Evolutionary conservation across 2,888 invertebrate species (phyloP), one percentile per base, ranked within the genome.

Genomic region (Papilio protenor): DNA sequence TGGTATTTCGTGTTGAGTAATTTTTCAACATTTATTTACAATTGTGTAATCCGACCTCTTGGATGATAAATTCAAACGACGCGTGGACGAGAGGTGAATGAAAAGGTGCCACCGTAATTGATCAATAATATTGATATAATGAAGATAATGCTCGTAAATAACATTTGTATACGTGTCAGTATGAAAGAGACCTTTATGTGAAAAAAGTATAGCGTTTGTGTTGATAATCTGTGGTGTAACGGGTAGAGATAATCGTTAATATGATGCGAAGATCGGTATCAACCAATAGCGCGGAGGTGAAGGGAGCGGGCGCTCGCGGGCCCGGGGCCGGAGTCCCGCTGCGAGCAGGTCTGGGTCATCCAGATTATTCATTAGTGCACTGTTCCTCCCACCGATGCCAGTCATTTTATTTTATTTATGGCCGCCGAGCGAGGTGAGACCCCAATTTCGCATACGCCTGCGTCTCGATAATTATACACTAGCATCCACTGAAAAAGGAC

Each of bases 381-480:
- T 85, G 91, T 89, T 91, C 93, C 94, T 92, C 93, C 94, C 94
- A 93, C 93, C 87, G 87, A 85, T 88, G 85, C 85, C 85, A 89
- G 87, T 92, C 90, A 92, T 94, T 93, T 94, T 93, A 88, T 88
- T 93, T 94, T 94, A 94, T 94, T 94, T 94, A 94, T 91, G 90
- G 89, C 88, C 89, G 90, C 87, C 88, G 89, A 87, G 88, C 89
- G 92, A 94, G 94, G 94, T 94, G 94, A 94, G 93, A 94, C 94
- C 93, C 94, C 92, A 94, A 94, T 94, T 94, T 94, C 90, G 94
- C 94, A 93, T 94, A 89, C 90, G 92, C 89, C 91, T 86, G 89
- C 90, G 89, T 89, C 91, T 90, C 88, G 89, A 92, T 94, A 94
- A 94, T 94, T 94, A 94, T 93, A 94, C 91, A 87, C 91, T 92